These are phyloP conservation scores for Autographa pulchrina DNA, from an alignment of 2,888 invertebrate genomes.

Conservation along the genomic window DNA sequence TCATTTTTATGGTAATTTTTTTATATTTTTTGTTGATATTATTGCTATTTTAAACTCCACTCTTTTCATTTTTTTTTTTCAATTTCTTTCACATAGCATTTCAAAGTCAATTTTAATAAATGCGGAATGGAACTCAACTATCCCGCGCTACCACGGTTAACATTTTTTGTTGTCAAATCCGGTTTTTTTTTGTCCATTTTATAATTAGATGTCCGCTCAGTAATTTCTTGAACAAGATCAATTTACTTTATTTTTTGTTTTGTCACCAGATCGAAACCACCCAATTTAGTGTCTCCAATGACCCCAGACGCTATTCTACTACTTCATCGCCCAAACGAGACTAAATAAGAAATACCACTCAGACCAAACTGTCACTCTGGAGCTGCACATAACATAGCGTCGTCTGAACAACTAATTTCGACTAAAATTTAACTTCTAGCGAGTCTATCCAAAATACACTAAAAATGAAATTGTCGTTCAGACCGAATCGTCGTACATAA, in stretches of 20 bases:
- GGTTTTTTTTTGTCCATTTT: too few species aligned
- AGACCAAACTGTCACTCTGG: conserved; percentile 3
- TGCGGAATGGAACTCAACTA: too few species aligned
- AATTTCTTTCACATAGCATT: too few species aligned
- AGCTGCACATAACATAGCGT: conserved; percentile 3
- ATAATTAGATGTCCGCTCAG: too few species aligned
- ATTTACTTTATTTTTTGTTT: neutral
- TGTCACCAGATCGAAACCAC: neutral
- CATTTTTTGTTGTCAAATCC: too few species aligned
- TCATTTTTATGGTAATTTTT: too few species aligned
- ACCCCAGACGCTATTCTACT: neutral
- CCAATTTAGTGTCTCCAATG: neutral
- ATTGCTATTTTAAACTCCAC: too few species aligned
- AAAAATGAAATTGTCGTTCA: neutral
- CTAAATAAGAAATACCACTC: neutral
- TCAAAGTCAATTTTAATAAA: too few species aligned
- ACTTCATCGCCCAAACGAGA: neutral
- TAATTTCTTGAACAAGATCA: neutral
- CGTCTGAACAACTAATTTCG: neutral
- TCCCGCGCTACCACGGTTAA: too few species aligned
- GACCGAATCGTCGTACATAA: neutral
- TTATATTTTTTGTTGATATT: too few species aligned
- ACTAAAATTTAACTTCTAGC: conserved; percentile 4
- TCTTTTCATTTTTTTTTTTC: too few species aligned
- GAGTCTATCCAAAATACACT: neutral